A percentile compares a stretch with the other conserved stretches of the same genome.
Evolutionary conservation across 2,797 vertebrate species (phyloP).

Genomic region (Sparidentex hasta): DNA sequence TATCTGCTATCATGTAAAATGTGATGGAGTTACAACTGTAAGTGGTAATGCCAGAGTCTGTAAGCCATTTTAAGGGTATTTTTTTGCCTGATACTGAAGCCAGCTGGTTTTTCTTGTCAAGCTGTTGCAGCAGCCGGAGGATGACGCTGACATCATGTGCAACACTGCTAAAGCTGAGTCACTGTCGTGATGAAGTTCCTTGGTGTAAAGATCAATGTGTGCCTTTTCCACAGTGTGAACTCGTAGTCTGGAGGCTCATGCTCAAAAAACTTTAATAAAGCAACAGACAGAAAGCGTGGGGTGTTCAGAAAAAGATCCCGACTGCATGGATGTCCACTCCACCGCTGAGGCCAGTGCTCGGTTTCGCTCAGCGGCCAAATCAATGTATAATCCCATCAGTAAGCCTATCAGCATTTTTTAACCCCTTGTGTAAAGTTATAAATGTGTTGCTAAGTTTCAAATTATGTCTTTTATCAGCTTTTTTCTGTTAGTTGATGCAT

Average conservation of each 20-base stretch:
- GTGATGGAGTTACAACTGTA: not conserved
- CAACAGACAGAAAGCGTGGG: not conserved
- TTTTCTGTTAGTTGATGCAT: not conserved
- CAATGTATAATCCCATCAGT: constrained; percentile 1
- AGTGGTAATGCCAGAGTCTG: not conserved
- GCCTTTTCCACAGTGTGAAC: constrained; percentile 16
- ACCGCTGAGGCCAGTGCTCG: not conserved
- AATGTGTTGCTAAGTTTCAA: not conserved
- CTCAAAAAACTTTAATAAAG: constrained; percentile 10
- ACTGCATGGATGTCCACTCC: constrained; percentile 9
- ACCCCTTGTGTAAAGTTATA: not conserved
- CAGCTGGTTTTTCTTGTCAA: constrained; percentile 10
- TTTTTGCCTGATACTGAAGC: constrained; percentile 5
- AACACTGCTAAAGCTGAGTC: not conserved
- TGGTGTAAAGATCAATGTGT: constrained; percentile 27
- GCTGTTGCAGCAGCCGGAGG: constrained; percentile 13
- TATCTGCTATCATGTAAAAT: not conserved
- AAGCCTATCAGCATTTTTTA: constrained; percentile 8
- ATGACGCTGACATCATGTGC: constrained; percentile 6
- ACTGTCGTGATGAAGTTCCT: constrained; percentile 11
- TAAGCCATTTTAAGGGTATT: not conserved
- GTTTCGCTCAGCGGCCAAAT: constrained; percentile 16
- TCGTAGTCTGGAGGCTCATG: not conserved
- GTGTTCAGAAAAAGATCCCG: not conserved
- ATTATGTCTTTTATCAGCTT: not conserved